A percentile compares a stretch with the other conserved stretches of the same genome.
These are phyloP conservation scores for Stomorhina lunata DNA, from an alignment of 2,888 invertebrate genomes.

Conservation along the genomic window DNA sequence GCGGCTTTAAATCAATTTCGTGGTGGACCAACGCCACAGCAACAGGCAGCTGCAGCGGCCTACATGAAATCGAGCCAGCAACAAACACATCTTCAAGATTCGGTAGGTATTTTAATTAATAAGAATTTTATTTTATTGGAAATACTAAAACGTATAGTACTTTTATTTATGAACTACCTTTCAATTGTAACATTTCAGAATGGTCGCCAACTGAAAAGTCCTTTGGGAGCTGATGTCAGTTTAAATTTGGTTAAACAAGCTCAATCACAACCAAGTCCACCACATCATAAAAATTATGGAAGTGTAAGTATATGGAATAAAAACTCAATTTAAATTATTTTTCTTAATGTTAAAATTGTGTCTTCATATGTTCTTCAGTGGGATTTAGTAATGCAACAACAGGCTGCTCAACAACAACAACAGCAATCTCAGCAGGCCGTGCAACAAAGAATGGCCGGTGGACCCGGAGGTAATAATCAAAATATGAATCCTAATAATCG, in stretches of 20 bases:
- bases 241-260: slow-evolving; percentile 79
- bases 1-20: slow-evolving; percentile 80
- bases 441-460: slow-evolving; percentile 70
- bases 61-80: slow-evolving; percentile 78
- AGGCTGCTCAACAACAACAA: slow-evolving; percentile 71
- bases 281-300: slow-evolving; percentile 79
- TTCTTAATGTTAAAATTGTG: not conserved
- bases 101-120: slow-evolving; percentile 74
- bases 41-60: slow-evolving; percentile 74
- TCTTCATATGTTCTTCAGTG: slow-evolving; percentile 74
- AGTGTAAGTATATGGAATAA: slow-evolving; percentile 74
- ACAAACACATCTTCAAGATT: slow-evolving; percentile 80
- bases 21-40: slow-evolving; percentile 77
- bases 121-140: not conserved
- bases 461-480: slow-evolving; percentile 69
- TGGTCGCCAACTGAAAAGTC: slow-evolving; percentile 79
- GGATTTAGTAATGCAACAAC: slow-evolving; percentile 80
- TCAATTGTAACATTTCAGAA: slow-evolving; percentile 71
- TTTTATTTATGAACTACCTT: not conserved
- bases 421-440: slow-evolving; percentile 68
- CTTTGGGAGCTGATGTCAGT: slow-evolving; percentile 78
- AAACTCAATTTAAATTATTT: not conserved
- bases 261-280: slow-evolving; percentile 80
- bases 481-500: slow-evolving; percentile 70
- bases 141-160: not conserved